phyloP scores from a whole-genome alignment of 2,113 vertebrate species.

The Atractosteus spatula region DNA sequence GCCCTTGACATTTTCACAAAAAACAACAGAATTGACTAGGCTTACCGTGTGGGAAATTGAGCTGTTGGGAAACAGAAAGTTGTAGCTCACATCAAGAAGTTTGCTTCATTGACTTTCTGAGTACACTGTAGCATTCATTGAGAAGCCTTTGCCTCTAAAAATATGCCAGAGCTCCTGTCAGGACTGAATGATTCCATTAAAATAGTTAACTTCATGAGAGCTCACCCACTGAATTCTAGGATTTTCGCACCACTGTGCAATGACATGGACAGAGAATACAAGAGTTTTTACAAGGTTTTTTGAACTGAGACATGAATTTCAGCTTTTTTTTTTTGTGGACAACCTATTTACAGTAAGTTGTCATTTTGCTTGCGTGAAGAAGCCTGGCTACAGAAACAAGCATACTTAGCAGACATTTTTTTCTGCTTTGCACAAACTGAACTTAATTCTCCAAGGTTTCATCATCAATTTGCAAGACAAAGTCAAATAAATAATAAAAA shows the following conservation, averaged over 20 bases:
- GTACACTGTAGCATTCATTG: slow-evolving; percentile 46
- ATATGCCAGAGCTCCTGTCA: slow-evolving; percentile 45
- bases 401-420: slow-evolving; percentile 56
- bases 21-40: too few species aligned
- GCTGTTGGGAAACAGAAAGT: slow-evolving; percentile 38
- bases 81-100: slow-evolving; percentile 41
- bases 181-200: slow-evolving; percentile 47
- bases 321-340: slow-evolving; percentile 35
- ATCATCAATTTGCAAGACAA: slow-evolving; percentile 35
- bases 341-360: slow-evolving; percentile 39
- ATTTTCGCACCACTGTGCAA: slow-evolving; percentile 49
- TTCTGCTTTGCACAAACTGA: slow-evolving; percentile 50
- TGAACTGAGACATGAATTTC: slow-evolving; percentile 33
- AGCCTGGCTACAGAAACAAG: slow-evolving; percentile 46
- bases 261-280: slow-evolving; percentile 51
- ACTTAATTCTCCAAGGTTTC: slow-evolving; percentile 39
- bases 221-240: slow-evolving; percentile 43
- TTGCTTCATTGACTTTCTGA: slow-evolving; percentile 37
- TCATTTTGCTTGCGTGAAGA: slow-evolving; percentile 43
- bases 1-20: too few species aligned
- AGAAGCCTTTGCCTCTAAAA: slow-evolving; percentile 48
- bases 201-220: slow-evolving; percentile 52
- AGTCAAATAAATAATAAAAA: too few species aligned
- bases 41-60: too few species aligned
- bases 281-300: slow-evolving; percentile 48